Percentiles rank a stretch among this genome's conserved stretches.
phyloP scores from a whole-genome alignment of 2,888 invertebrate genomes.

The Nymphalis c-album region DNA sequence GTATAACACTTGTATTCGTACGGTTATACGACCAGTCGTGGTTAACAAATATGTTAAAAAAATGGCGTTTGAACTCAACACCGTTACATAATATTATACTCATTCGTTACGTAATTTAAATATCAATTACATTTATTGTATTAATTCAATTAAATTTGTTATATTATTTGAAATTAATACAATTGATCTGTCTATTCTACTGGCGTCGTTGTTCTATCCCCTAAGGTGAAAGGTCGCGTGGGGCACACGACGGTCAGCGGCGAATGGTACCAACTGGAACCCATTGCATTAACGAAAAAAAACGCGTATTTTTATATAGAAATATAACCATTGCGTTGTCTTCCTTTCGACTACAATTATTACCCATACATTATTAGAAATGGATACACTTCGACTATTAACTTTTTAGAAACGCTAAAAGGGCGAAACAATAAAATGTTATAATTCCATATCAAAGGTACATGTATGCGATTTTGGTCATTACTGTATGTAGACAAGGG shows the following conservation, averaged over 20 bases:
- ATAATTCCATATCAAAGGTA: not conserved
- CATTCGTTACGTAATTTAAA: no score
- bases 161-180: constrained; percentile 1
- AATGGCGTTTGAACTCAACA: not conserved
- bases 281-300: constrained; percentile 36
- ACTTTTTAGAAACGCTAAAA: not conserved
- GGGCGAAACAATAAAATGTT: not conserved
- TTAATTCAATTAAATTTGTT: constrained; percentile 1
- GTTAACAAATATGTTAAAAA: not conserved
- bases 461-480: not conserved
- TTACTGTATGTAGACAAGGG: not conserved
- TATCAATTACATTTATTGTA: not conserved
- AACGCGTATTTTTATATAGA: constrained; percentile 11
- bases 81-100: not conserved
- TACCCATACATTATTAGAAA: not conserved
- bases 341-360: not conserved
- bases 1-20: constrained; percentile 26
- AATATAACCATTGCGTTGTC: constrained; percentile 18
- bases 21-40: constrained; percentile 1
- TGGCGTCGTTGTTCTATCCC: constrained; percentile 52
- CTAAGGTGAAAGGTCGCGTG: constrained; percentile 76
- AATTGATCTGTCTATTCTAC: constrained; percentile 46
- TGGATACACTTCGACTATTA: constrained; percentile 1
- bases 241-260: constrained; percentile 76
- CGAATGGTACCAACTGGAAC: constrained; percentile 74